Base-by-base conservation (phyloP, 2,797 vertebrate genomes). In the Triplophysa yarkandensis region DNA sequence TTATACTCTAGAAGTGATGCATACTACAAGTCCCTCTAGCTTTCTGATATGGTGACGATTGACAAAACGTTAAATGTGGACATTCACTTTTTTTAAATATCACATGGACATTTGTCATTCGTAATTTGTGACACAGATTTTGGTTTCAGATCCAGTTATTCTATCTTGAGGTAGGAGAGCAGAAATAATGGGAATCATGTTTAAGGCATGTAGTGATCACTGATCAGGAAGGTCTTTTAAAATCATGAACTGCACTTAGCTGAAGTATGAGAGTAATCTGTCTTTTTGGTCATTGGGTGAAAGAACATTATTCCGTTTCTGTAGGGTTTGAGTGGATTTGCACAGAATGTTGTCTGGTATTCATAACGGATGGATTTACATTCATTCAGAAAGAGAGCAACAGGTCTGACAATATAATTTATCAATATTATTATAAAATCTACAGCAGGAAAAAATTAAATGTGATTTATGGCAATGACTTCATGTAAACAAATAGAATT, bases 131-230 rank as follows among this genome's bases (percentile, higher is more conserved):
- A 11, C 23, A 3, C 4, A 41, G 32, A 39, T 28, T 19, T 57
- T 19, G 4, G n/a, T n/a, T n/a, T n/a, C n/a, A n/a, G n/a, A n/a
- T n/a, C n/a, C n/a, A n/a, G n/a, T n/a, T n/a, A n/a, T n/a, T n/a
- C n/a, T n/a, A 36, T 78, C 13, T 66, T 69, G 81, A 80, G 78
- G 81, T 82, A 80, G 77, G 65, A 81, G 21, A 50, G 62, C 27
- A 74, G 62, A 19, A 41, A 71, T 27, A 39, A 44, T 36, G 46
- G 54, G 30, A 43, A 32, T 68, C 13, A 2, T 32, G 64, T 71
- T 74, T 77, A 82, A 80, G 81, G 81, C 81, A 64, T 19, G 32
- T 62, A 57, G 46, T 70, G 70, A 68, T 62, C 30, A 2, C 16
- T 4, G n/a, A 55, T 60, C 72, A 67, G 36, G 36, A 52, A 11